These are phyloP conservation scores for Craseonycteris thonglongyai DNA, from an alignment of 2,113 vertebrate genomes.

Conservation along the genomic window DNA sequence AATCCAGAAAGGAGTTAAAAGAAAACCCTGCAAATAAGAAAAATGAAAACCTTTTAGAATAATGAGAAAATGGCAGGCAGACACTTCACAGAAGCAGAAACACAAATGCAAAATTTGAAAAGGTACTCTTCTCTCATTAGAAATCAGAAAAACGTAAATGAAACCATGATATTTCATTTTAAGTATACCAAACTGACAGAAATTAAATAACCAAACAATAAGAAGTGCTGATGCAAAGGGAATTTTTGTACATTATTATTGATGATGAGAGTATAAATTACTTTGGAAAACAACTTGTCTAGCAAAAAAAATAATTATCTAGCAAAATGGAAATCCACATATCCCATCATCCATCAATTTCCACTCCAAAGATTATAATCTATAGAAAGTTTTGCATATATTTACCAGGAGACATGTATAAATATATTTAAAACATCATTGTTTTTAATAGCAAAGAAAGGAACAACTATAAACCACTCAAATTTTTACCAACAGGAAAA, in stretches of 20 bases:
- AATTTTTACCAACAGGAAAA: neutral
- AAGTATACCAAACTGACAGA: neutral
- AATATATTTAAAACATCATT: neutral
- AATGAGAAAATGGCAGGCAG: neutral
- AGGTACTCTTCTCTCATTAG: neutral
- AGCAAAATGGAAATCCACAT: neutral
- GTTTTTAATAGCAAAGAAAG: neutral
- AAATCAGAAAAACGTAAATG: neutral
- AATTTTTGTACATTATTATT: neutral
- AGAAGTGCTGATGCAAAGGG: neutral
- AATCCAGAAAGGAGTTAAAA: neutral
- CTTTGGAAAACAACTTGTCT: neutral
- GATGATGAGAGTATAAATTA: neutral
- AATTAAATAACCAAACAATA: neutral
- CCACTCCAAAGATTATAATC: neutral
- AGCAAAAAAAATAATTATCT: neutral
- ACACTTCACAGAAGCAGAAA: neutral
- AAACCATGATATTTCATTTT: neutral
- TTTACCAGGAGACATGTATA: neutral
- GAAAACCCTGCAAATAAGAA: neutral
- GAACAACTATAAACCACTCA: neutral
- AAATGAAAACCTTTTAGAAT: neutral
- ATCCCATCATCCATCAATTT: neutral
- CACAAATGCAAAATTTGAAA: neutral
- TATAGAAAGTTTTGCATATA: neutral